Evolutionary conservation across 1,140 invertebrate genomes (phyloP), one percentile per base, ranked within the genome.

Genomic region (Chionoecetes opilio): DNA sequence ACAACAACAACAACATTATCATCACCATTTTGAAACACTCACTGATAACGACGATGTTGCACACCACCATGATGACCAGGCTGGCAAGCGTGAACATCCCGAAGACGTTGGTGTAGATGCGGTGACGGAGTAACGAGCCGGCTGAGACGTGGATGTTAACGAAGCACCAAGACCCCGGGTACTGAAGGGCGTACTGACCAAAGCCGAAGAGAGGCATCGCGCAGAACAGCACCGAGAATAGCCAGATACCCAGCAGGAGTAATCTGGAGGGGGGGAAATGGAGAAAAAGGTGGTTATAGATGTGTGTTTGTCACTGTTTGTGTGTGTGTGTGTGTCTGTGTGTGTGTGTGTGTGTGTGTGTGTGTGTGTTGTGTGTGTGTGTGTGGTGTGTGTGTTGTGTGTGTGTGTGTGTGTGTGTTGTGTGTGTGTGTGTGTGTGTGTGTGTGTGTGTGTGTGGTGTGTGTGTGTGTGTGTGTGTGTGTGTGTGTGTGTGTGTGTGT

Each of bases 91-190:
- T 95, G 94, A 95, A 95, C 90, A 87, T 0, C 5, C 94, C 94
- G 94, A 95, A 95, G 94, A 95, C 82, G 46, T 95, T n/a, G 46
- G 94, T 95, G 84, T 95, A 95, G 90, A 95, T 92, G 82, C 82
- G 94, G 53, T 92, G 46, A 34, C n/a, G 37, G 34, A 95, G 31
- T 31, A 90, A 90, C 34, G 94, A 91, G 32, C 26, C n/a, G 37
- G n/a, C 31, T 32, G n/a, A 34, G 38, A 95, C 94, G 94, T 95
- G 94, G 84, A 95, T 95, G 90, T 95, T 95, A 41, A 95, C n/a
- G n/a, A 92, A 95, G 84, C 94, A 95, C 94, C 94, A 95, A 32
- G 94, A 95, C 0, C 94, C 94, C n/a, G 94, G 94, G 89, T 95
- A 95, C 90, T 95, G 94, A 3, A 95, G 82, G n/a, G 37, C 94